phyloP scores from a whole-genome alignment of 2,113 vertebrate species.

The Hippolais icterina region DNA sequence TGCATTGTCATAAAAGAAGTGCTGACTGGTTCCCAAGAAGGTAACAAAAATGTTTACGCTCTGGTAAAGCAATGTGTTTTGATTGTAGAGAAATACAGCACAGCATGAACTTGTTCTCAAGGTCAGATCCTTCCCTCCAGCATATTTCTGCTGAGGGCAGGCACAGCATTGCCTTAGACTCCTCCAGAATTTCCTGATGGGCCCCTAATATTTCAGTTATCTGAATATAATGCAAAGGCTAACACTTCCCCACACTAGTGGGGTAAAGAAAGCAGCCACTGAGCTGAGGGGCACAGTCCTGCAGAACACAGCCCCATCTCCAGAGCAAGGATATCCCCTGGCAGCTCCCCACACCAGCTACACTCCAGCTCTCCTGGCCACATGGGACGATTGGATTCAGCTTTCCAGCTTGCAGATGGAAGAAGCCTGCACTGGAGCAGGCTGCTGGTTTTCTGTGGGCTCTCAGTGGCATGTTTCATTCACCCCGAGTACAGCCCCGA shows the following conservation, averaged over 20 bases:
- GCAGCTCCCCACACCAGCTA: background rate
- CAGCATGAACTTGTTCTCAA: background rate
- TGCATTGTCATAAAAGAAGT: conserved; percentile 17
- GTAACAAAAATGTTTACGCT: conserved; percentile 28
- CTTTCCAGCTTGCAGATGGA: background rate
- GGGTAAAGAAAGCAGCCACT: background rate
- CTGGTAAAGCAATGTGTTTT: background rate
- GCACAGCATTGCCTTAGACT: background rate
- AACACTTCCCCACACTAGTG: background rate
- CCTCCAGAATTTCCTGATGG: background rate
- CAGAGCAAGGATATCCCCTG: background rate
- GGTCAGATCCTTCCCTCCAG: background rate
- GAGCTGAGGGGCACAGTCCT: background rate
- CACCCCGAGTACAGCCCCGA: accelerated
- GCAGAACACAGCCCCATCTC: background rate
- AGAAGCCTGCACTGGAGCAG: background rate
- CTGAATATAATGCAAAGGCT: background rate
- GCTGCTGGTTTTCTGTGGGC: background rate
- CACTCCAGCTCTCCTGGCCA: background rate
- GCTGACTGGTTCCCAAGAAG: conserved; percentile 1
- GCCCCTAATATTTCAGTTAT: background rate
- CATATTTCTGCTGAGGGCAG: background rate
- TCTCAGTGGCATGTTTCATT: background rate
- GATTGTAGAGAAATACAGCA: background rate
- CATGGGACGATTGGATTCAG: accelerated